Conservation (phyloP, 2,797 vertebrate genomes). For the Podarcis siculus region DNA sequence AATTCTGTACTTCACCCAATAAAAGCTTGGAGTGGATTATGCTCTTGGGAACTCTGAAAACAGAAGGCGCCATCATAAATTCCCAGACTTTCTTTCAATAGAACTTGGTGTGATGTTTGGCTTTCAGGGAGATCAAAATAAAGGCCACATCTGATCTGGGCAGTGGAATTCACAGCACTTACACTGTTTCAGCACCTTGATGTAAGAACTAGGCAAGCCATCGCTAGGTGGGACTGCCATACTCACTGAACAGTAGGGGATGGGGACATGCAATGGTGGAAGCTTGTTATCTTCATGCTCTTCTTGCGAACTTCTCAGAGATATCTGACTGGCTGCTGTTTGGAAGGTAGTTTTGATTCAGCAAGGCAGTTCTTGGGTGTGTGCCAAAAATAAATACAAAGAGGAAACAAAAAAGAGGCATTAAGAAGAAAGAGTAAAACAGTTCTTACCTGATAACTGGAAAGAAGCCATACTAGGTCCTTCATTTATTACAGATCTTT, state of each 20-base stretch:
- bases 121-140: constrained; percentile 3
- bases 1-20: constrained; percentile 16
- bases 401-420: neutral
- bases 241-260: neutral
- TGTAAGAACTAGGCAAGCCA: neutral
- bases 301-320: neutral
- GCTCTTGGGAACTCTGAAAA: constrained; percentile 14
- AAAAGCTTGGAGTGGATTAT: constrained; percentile 18
- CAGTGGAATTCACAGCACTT: neutral
- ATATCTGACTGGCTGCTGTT: neutral
- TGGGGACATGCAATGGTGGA: neutral
- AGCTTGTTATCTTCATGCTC: neutral
- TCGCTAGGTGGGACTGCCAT: too few species aligned
- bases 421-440: neutral
- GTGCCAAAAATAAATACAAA: neutral
- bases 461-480: too few species aligned
- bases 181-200: neutral
- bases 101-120: neutral
- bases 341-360: neutral
- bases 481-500: too few species aligned
- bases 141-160: neutral
- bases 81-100: constrained; percentile 20
- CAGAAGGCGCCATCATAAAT: constrained; percentile 13
- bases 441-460: too few species aligned
- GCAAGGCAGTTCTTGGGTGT: neutral